A percentile compares a stretch with the other conserved stretches of the same genome.
Evolutionary conservation across 2,888 invertebrate species (phyloP).

Genomic region (Pharmacophagus antenor): DNA sequence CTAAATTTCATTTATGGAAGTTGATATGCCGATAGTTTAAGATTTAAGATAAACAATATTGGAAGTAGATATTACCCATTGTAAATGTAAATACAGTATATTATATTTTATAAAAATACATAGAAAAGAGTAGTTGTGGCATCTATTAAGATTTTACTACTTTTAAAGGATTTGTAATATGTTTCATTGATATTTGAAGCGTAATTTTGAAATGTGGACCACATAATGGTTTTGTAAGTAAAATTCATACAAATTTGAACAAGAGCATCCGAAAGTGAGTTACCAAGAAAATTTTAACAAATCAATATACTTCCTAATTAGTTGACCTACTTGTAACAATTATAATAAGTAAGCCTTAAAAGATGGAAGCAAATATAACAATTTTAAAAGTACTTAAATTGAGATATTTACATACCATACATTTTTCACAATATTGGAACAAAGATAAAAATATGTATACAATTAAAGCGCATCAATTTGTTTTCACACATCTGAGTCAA

Average conservation of each 20-base stretch:
- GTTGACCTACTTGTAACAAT: conserved; percentile 64
- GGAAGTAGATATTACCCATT: conserved; percentile 71
- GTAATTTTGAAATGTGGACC: conserved; percentile 66
- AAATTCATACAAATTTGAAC: conserved; percentile 33
- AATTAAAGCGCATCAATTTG: conserved; percentile 77
- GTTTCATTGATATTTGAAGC: conserved; percentile 75
- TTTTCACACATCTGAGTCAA: conserved; percentile 70
- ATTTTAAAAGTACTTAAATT: conserved; percentile 63
- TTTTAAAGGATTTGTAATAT: conserved; percentile 67
- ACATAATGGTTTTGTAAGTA: conserved; percentile 40
- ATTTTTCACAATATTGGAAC: conserved; percentile 57
- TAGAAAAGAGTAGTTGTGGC: conserved; percentile 68
- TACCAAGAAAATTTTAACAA: conserved; percentile 47
- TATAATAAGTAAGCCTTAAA: conserved; percentile 64
- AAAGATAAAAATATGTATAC: conserved; percentile 58
- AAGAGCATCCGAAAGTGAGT: conserved; percentile 36
- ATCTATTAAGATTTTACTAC: conserved; percentile 63
- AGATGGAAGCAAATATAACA: conserved; percentile 75
- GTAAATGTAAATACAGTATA: conserved; percentile 64
- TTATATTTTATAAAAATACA: conserved; percentile 80
- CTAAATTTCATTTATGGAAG: conserved; percentile 74
- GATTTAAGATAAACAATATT: conserved; percentile 55
- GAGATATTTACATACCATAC: conserved; percentile 69
- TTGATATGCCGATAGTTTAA: conserved; percentile 79
- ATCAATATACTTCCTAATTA: conserved; percentile 42